Evolutionary conservation across 2,797 vertebrate species (phyloP).

Genomic region (Acanthis flammea): DNA sequence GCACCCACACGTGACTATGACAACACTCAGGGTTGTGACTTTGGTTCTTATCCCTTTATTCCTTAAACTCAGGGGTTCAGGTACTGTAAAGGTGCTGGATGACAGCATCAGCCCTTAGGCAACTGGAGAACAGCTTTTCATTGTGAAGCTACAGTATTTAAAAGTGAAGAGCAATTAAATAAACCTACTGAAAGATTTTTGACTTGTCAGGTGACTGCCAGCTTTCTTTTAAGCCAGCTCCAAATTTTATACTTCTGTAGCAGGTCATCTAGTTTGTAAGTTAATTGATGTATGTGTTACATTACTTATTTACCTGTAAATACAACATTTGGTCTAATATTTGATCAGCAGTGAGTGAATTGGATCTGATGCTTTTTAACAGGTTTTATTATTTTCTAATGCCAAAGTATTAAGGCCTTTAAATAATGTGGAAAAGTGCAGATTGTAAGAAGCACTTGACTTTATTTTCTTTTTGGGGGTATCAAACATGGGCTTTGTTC

Average conservation of each 20-base stretch:
- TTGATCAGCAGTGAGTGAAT: not conserved
- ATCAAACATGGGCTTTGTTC: not conserved
- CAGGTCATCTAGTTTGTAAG: not conserved
- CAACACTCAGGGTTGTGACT: accelerated
- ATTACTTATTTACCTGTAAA: not conserved
- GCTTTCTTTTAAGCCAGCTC: not conserved
- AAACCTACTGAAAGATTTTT: not conserved
- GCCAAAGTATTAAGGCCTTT: not conserved
- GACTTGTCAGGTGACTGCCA: not conserved
- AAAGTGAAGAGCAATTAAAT: not conserved
- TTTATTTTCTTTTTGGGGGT: not conserved
- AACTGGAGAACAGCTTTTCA: not conserved
- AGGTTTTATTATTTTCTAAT: no score
- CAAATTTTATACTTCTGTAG: not conserved
- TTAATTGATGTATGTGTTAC: not conserved
- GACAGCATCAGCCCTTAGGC: not conserved
- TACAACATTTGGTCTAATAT: not conserved
- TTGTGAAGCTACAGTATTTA: not conserved
- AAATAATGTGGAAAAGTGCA: not conserved
- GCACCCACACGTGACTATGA: accelerated
- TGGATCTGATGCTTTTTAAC: not conserved
- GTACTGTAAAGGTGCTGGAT: not conserved
- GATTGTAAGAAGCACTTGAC: not conserved
- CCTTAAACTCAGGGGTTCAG: not conserved
- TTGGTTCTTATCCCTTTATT: not conserved